Evolutionary conservation across 2,797 vertebrate species (phyloP).

Genomic region (Lycodopsis pacificus): DNA sequence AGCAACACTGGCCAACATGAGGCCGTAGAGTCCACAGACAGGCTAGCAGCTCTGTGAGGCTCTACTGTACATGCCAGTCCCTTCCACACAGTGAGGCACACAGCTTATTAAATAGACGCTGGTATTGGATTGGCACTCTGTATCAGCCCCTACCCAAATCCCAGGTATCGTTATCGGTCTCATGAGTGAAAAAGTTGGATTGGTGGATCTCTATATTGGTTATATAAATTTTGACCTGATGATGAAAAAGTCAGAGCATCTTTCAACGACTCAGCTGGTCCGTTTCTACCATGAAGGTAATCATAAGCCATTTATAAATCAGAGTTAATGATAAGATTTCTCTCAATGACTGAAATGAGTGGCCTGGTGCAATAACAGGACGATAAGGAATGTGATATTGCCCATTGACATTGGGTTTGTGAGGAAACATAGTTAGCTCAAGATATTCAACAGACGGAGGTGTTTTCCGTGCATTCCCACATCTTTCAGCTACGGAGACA

Average conservation of each 20-base stretch:
- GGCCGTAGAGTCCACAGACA: not conserved
- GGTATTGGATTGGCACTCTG: not conserved
- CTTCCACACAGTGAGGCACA: not conserved
- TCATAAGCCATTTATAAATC: not conserved
- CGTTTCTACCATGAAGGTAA: not conserved
- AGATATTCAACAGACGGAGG: conserved; percentile 25
- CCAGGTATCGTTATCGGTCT: no score
- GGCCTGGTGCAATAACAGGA: not conserved
- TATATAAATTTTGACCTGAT: not conserved
- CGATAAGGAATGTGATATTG: not conserved
- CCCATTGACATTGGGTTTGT: not conserved
- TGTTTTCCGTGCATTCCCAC: conserved; percentile 46
- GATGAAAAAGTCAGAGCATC: no score
- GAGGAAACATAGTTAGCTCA: conserved; percentile 5
- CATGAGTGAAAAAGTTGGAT: not conserved
- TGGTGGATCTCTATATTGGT: not conserved
- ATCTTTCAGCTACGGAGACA: conserved; percentile 6
- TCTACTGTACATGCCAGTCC: not conserved
- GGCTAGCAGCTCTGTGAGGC: not conserved
- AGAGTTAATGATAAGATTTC: not conserved
- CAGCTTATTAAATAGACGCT: not conserved
- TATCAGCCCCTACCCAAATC: not conserved
- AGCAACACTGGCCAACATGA: not conserved
- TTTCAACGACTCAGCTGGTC: not conserved
- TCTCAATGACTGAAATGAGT: not conserved